phyloP scores from a whole-genome alignment of 2,113 vertebrate genomes.

The Phylloscopus whistleri region DNA sequence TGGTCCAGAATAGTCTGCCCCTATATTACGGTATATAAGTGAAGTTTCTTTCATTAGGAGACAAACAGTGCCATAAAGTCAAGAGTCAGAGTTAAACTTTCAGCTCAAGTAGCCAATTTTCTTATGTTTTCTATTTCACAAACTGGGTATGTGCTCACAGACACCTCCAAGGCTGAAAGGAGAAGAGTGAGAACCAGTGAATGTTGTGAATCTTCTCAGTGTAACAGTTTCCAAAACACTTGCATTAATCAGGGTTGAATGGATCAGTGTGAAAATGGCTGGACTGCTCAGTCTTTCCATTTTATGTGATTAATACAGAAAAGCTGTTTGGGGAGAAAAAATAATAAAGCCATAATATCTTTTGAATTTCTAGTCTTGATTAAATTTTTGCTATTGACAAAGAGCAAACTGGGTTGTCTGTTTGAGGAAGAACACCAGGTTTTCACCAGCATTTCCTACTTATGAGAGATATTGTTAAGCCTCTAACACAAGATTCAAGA shows the following conservation, averaged over 20 bases:
- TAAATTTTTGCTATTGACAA: background rate
- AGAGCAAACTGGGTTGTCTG: background rate
- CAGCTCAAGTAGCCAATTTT: background rate
- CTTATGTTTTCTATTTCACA: background rate
- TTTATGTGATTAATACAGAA: background rate
- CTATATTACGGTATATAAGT: background rate
- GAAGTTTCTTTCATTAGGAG: background rate
- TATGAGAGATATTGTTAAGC: background rate
- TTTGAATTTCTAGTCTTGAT: background rate
- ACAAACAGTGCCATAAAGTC: background rate
- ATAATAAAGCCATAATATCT: fast-evolving
- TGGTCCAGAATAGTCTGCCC: background rate
- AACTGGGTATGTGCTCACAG: background rate
- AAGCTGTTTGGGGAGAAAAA: background rate
- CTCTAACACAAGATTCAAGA: background rate
- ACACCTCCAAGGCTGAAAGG: background rate
- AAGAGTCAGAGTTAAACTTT: background rate
- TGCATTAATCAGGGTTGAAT: background rate
- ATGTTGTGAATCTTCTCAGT: slow-evolving; percentile 40
- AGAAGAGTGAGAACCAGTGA: slow-evolving; percentile 24
- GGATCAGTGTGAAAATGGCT: background rate
- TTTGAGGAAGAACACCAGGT: background rate
- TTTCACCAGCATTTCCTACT: background rate
- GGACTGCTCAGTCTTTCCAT: background rate
- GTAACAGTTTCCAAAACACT: slow-evolving; percentile 40